Evolutionary conservation across 2,888 invertebrate genomes (phyloP).

Genomic region (Heteromurus nitidus): DNA sequence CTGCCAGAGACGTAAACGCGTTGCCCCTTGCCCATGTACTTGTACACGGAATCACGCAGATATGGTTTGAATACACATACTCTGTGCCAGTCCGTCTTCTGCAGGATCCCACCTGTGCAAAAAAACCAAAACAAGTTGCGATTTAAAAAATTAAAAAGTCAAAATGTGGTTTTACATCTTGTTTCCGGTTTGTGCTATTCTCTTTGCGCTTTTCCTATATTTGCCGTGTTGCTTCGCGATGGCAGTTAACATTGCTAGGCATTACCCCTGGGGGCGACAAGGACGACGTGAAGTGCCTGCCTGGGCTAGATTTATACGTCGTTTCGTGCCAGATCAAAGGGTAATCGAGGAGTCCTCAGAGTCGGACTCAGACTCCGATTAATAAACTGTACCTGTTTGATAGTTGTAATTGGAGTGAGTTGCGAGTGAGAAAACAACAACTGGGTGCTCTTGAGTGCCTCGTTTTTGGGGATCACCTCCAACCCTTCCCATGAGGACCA

Average conservation of each 20-base stretch:
- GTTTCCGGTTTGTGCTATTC: no score
- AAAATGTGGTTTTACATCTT: no score
- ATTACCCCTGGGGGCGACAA: no score
- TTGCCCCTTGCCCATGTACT: conserved; percentile 89
- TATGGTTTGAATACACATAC: conserved; percentile 90
- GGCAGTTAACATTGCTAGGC: no score
- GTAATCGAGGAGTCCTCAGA: no score
- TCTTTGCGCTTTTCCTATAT: no score
- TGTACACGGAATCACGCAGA: conserved; percentile 86
- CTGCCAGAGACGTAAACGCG: conserved; percentile 88
- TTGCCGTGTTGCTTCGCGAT: no score
- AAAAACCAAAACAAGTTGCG: not conserved
- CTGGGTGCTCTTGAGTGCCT: conserved; percentile 88
- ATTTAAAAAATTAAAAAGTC: no score
- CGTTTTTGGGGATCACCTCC: conserved; percentile 92
- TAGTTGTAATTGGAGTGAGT: conserved; percentile 90
- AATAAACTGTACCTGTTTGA: conserved; percentile 77
- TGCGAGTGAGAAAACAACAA: conserved; percentile 91
- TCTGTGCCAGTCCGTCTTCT: conserved; percentile 94
- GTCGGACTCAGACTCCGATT: no score
- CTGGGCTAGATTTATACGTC: no score
- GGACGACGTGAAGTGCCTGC: no score
- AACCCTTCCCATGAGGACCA: conserved; percentile 89
- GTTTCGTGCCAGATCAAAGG: no score
- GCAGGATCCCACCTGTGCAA: conserved; percentile 83